phyloP scores from a whole-genome alignment of 2,113 vertebrate genomes.

The Tyto alba region DNA sequence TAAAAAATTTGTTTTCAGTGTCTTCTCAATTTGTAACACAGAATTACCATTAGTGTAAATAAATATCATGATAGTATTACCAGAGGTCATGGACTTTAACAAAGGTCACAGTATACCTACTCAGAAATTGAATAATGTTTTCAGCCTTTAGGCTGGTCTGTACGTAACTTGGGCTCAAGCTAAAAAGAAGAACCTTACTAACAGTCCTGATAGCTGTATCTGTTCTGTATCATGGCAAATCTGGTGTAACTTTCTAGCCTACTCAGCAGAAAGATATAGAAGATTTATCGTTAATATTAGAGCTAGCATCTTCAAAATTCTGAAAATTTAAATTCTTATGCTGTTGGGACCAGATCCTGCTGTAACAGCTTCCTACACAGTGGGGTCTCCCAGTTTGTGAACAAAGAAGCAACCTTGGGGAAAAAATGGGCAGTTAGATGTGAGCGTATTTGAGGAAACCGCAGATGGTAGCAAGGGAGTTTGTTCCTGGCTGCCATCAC shows the following conservation, averaged over 20 bases:
- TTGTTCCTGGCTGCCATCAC: background rate
- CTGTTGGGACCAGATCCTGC: background rate
- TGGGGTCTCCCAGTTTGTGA: background rate
- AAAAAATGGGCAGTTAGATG: background rate
- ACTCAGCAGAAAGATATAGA: background rate
- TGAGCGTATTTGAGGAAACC: background rate
- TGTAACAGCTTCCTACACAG: background rate
- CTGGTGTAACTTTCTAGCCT: background rate
- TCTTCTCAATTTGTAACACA: background rate
- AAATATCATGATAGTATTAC: background rate
- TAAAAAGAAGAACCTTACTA: background rate
- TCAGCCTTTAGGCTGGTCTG: background rate
- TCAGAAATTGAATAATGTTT: background rate
- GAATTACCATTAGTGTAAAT: background rate
- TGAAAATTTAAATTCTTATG: background rate
- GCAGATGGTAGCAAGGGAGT: background rate
- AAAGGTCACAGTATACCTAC: background rate
- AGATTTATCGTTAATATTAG: background rate
- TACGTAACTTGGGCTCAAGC: background rate
- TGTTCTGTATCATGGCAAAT: background rate
- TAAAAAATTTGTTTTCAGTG: background rate
- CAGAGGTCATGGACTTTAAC: background rate
- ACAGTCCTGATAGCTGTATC: background rate
- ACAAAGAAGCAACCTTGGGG: background rate
- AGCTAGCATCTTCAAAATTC: background rate